Conservation (phyloP, 2,888 invertebrate genomes). For the Rhopalosiphum nymphaeae region DNA sequence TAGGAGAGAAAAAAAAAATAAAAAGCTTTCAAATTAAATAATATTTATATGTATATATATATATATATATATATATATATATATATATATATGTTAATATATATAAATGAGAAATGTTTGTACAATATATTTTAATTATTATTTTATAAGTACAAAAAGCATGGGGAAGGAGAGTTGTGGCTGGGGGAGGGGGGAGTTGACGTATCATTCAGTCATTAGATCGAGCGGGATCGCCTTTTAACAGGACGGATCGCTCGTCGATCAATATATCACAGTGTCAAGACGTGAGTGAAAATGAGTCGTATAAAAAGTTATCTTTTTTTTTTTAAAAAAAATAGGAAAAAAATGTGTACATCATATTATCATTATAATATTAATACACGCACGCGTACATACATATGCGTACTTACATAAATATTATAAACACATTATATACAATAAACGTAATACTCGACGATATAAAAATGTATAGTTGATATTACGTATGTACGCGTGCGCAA, state of each 20-base stretch:
- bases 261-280: conserved; percentile 58
- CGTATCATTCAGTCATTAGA: conserved; percentile 61
- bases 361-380: not conserved
- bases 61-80: not conserved
- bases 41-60: not conserved
- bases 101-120: not conserved
- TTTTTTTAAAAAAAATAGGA: conserved; percentile 44
- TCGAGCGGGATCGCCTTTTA: not conserved
- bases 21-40: not conserved
- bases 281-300: conserved; percentile 47
- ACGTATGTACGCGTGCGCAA: not conserved
- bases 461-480: not conserved
- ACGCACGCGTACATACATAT: not conserved
- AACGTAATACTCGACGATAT: not conserved
- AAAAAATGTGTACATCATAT: conserved; percentile 20
- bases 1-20: not conserved
- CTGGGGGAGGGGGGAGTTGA: conserved; percentile 4
- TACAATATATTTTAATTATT: conserved; percentile 32
- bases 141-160: conserved; percentile 45
- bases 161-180: not conserved
- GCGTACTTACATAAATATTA: not conserved
- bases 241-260: conserved; percentile 15
- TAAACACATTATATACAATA: not conserved
- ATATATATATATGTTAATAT: not conserved
- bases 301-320: conserved; percentile 53